Base-by-base conservation (phyloP, 92 coral and sea anemone species). In the Diadumene lineata region DNA sequence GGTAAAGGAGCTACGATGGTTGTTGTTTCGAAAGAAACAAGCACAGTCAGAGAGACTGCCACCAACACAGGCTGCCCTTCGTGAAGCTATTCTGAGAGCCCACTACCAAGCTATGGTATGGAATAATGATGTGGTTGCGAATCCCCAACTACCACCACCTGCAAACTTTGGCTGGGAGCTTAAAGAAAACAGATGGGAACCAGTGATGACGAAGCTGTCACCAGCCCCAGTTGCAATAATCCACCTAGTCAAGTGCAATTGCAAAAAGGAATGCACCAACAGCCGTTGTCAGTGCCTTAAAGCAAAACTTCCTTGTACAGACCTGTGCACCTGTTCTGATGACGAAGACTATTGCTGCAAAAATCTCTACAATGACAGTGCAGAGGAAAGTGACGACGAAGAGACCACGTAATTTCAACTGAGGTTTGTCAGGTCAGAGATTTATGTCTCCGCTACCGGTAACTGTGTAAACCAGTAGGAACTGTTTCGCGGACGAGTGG, bases 41-140 rank as follows among this genome's bases (percentile, higher is more conserved):
- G 84, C 84, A 11, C 43, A 79, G 23, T 70, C 72, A 32, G 82
- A 68, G 44, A 50, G 75, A 38, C 38, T 77, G 26, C 84, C 73
- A 13, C 79, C 84, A 21, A 80, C 79, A 17, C 65, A 60, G 28
- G 84, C 78, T 24, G 78, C 78, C 10, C 27, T 80, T 31, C 23
- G 38, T 17, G 66, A 68, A 44, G 81, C 76, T 19, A 67, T 72
- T 33, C 25, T 81, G 15, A 26, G 74, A 15, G 69, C 73, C 56
- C 73, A 64, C 33, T 72, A 43, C 56, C 53, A 81, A 38, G 23
- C 31, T 27, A 44, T 72, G 24, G 65, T 73, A 21, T 81, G 62
- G 85, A 81, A 69, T 66, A 78, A 78, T 46, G 79, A 70, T 60
- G 19, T 34, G 17, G 60, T 60, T 11, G 57, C 72, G 29, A 79